phyloP scores from a whole-genome alignment of 2,113 vertebrate species.

The Chaetorhynchus papuensis region DNA sequence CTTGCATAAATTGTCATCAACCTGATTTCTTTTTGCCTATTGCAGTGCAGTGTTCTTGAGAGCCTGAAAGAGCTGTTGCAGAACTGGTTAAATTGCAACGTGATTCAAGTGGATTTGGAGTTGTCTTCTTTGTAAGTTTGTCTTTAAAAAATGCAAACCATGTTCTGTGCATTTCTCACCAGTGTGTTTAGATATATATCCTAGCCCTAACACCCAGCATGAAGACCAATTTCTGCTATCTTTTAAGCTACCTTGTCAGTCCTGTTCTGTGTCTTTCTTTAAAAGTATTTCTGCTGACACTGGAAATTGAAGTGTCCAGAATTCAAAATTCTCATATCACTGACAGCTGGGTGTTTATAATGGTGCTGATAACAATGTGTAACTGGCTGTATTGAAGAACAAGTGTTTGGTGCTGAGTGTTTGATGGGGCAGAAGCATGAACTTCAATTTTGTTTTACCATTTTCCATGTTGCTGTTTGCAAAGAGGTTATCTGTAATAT shows the following conservation, averaged over 20 bases:
- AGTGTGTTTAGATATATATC: neutral
- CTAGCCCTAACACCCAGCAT: neutral
- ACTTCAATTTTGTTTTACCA: neutral
- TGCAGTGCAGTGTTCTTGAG: slow-evolving; percentile 87
- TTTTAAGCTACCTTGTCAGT: neutral
- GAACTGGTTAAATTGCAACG: slow-evolving; percentile 87
- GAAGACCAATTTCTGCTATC: neutral
- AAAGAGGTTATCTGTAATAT: neutral
- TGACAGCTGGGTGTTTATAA: neutral
- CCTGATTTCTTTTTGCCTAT: neutral
- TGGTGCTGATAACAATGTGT: neutral
- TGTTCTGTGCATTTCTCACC: neutral
- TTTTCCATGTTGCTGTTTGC: neutral
- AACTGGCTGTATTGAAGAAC: neutral
- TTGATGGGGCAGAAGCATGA: neutral
- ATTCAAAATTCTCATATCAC: neutral
- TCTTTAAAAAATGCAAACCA: neutral
- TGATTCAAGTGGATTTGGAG: slow-evolving; percentile 64
- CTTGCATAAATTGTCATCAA: neutral
- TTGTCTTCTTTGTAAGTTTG: slow-evolving; percentile 59
- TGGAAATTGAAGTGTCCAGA: neutral
- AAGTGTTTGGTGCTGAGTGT: neutral
- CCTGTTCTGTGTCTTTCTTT: neutral
- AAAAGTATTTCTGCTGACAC: neutral
- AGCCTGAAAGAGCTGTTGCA: slow-evolving; percentile 83